Evolutionary conservation across 2,113 vertebrate genomes (phyloP).

Genomic region (Cyprinodon brontotheroides): DNA sequence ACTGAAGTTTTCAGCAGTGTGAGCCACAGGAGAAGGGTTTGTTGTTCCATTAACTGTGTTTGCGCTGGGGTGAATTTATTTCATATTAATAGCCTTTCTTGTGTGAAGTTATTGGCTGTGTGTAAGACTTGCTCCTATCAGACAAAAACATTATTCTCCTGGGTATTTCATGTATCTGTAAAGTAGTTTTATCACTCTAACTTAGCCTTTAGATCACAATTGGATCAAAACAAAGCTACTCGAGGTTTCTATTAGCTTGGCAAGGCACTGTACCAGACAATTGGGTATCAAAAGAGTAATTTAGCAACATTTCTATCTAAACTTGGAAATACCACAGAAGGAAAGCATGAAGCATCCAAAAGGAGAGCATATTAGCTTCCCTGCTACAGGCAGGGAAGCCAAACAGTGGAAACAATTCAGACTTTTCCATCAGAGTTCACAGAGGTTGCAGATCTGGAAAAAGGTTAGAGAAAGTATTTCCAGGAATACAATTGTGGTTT

Average conservation of each 20-base stretch:
- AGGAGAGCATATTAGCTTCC: no score
- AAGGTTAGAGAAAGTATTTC: no score
- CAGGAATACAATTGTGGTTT: no score
- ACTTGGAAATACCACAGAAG: no score
- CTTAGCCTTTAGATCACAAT: background rate
- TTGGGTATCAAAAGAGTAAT: no score
- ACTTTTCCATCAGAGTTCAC: no score
- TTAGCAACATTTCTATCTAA: no score
- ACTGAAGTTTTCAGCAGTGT: background rate
- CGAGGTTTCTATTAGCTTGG: background rate
- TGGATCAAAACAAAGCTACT: background rate
- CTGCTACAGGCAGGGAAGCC: no score
- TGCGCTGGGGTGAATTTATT: background rate
- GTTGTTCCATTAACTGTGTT: background rate
- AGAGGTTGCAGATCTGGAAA: no score
- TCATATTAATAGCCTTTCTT: background rate
- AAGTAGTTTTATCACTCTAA: background rate
- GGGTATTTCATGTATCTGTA: background rate
- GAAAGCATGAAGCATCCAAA: no score
- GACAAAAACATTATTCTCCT: background rate
- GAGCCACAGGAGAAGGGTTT: background rate
- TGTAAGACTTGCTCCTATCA: background rate
- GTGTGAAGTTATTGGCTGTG: no score
- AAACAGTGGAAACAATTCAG: no score
- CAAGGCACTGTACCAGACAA: background rate